These are phyloP conservation scores for Yponomeuta sedellus DNA, from an alignment of 2,888 invertebrate species.

Conservation along the genomic window DNA sequence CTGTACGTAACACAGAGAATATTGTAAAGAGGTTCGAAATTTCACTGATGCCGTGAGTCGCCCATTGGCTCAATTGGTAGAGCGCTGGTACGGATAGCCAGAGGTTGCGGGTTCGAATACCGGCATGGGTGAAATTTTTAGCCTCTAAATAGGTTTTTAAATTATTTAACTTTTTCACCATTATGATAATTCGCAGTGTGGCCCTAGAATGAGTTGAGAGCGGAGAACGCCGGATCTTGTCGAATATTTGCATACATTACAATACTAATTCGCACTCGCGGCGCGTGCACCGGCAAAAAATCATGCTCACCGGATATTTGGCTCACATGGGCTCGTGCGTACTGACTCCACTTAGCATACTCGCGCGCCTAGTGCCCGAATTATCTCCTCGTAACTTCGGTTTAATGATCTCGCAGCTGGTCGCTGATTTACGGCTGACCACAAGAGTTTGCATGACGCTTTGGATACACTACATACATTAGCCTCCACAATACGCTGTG, in stretches of 20 bases:
- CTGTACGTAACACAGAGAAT: no score
- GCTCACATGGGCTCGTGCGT: constrained; percentile 39
- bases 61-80: no score
- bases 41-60: no score
- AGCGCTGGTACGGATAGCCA: no score
- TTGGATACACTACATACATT: no score
- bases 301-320: constrained; percentile 40
- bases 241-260: constrained; percentile 63
- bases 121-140: no score
- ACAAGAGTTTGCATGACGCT: no score
- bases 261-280: constrained; percentile 50
- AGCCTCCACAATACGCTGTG: no score
- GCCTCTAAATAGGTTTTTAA: no score
- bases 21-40: no score
- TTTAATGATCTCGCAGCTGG: not conserved
- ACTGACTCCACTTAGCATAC: constrained; percentile 29
- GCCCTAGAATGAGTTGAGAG: constrained; percentile 61
- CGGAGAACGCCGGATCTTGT: constrained; percentile 56
- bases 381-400: not conserved
- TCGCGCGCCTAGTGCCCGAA: constrained; percentile 27
- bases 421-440: no score
- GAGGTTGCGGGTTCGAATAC: no score
- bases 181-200: constrained; percentile 50
- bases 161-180: constrained; percentile 67
- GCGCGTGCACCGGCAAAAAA: constrained; percentile 37